Conservation (phyloP, 2,888 invertebrate species). For the Gibbula magus region DNA sequence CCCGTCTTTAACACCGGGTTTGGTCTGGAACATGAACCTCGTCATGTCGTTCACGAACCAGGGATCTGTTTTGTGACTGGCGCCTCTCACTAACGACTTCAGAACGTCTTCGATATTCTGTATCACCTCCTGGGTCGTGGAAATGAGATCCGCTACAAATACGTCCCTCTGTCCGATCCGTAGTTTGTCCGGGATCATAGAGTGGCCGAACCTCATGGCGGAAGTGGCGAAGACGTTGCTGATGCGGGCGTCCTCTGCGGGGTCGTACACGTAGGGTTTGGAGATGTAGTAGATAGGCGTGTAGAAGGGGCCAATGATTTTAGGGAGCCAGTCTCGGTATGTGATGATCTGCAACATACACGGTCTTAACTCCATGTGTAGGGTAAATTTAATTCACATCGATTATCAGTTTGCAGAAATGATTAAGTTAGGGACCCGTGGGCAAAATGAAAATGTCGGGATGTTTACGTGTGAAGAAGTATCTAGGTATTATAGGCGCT, state of each 20-base stretch:
- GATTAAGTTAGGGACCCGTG: too few relatives aligned
- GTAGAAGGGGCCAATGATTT: slow-evolving; percentile 24
- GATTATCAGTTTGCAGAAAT: too few relatives aligned
- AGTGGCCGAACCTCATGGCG: slow-evolving; percentile 45
- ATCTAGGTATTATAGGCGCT: too few relatives aligned
- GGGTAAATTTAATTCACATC: too few relatives aligned
- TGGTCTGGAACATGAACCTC: not conserved
- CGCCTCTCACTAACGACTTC: slow-evolving; percentile 29
- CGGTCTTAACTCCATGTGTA: too few relatives aligned
- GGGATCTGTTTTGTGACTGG: slow-evolving; percentile 25
- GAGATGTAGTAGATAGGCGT: not conserved
- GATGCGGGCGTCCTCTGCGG: slow-evolving; percentile 35
- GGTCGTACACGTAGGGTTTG: slow-evolving; percentile 26
- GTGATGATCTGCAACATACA: not conserved
- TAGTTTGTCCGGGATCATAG: slow-evolving; percentile 35
- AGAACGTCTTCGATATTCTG: slow-evolving; percentile 27
- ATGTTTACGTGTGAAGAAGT: too few relatives aligned
- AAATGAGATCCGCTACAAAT: slow-evolving; percentile 21
- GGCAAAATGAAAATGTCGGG: too few relatives aligned
- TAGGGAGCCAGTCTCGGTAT: slow-evolving; percentile 37
- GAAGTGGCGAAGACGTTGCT: slow-evolving; percentile 39
- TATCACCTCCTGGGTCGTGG: slow-evolving; percentile 33
- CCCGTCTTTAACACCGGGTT: too few relatives aligned
- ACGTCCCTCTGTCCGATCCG: slow-evolving; percentile 7
- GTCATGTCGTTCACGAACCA: slow-evolving; percentile 26